Evolutionary conservation across 2,888 invertebrate species (phyloP).

Genomic region (Tenthredo notha): DNA sequence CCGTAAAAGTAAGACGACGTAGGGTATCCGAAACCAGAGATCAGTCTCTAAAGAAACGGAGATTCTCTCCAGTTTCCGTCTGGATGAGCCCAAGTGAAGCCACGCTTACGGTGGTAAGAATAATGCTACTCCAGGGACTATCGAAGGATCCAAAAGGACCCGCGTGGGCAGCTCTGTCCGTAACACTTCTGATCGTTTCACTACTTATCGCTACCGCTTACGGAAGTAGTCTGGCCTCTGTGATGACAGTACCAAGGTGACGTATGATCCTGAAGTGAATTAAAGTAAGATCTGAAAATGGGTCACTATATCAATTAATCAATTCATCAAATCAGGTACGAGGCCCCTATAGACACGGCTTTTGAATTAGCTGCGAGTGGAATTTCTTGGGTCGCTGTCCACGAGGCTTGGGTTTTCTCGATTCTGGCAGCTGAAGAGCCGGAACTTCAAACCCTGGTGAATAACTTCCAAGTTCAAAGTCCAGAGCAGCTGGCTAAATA

Average conservation of each 20-base stretch:
- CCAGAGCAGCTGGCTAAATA: slow-evolving; percentile 56
- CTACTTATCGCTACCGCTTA: slow-evolving; percentile 63
- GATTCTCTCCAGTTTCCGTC: neutral
- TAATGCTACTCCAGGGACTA: slow-evolving; percentile 24
- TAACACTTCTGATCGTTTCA: slow-evolving; percentile 62
- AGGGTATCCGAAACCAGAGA: neutral
- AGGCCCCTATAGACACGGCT: slow-evolving; percentile 63
- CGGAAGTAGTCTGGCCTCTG: slow-evolving; percentile 63
- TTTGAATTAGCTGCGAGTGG: slow-evolving; percentile 60
- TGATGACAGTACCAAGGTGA: slow-evolving; percentile 62
- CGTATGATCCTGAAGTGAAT: neutral
- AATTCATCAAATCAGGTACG: slow-evolving; percentile 56
- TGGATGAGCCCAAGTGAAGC: slow-evolving; percentile 4
- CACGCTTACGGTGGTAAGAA: neutral
- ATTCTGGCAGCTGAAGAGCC: slow-evolving; percentile 61
- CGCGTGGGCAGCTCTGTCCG: slow-evolving; percentile 27
- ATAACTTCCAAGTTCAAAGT: slow-evolving; percentile 56
- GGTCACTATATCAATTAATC: neutral
- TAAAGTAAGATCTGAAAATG: neutral
- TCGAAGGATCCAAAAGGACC: slow-evolving; percentile 17
- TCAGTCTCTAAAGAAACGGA: neutral
- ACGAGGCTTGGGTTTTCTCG: slow-evolving; percentile 63
- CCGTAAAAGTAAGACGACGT: no score
- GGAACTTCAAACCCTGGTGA: slow-evolving; percentile 54
- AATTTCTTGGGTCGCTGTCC: slow-evolving; percentile 62